Conservation (phyloP, 2,888 invertebrate genomes). For the Troides aeacus region DNA sequence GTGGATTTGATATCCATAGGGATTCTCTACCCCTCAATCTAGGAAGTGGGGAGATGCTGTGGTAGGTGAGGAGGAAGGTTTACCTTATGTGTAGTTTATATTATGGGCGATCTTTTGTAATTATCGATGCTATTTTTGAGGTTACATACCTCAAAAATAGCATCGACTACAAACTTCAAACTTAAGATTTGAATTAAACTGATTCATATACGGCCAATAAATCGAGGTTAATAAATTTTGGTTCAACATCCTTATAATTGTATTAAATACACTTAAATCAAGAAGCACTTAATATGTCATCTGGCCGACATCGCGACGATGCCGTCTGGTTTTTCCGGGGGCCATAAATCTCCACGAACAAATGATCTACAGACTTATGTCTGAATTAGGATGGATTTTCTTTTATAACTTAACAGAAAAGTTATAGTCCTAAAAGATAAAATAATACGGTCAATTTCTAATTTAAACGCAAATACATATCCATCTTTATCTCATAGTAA, state of each 20-base stretch:
- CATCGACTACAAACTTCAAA: too few relatives aligned
- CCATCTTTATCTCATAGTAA: background rate
- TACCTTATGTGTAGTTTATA: background rate
- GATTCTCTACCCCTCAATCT: too few relatives aligned
- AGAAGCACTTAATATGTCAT: slow-evolving; percentile 21
- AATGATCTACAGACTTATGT: slow-evolving; percentile 17
- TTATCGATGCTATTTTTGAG: background rate
- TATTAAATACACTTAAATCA: slow-evolving; percentile 9
- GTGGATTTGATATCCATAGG: too few relatives aligned
- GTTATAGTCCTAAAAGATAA: background rate
- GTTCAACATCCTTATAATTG: background rate
- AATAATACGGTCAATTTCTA: background rate
- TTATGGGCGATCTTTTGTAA: background rate
- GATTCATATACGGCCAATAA: background rate
- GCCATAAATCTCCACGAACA: slow-evolving; percentile 23
- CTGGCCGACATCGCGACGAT: slow-evolving; percentile 10
- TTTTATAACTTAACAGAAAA: background rate
- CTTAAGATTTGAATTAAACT: background rate
- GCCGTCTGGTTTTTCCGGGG: slow-evolving; percentile 13
- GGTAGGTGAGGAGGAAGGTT: too few relatives aligned
- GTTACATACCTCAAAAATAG: too few relatives aligned
- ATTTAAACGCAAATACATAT: background rate
- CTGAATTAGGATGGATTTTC: slow-evolving; percentile 4
- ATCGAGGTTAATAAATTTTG: background rate
- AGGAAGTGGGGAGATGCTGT: too few relatives aligned